Evolutionary conservation across 2,113 vertebrate genomes (phyloP).

Genomic region (Hymenochirus boettgeri): DNA sequence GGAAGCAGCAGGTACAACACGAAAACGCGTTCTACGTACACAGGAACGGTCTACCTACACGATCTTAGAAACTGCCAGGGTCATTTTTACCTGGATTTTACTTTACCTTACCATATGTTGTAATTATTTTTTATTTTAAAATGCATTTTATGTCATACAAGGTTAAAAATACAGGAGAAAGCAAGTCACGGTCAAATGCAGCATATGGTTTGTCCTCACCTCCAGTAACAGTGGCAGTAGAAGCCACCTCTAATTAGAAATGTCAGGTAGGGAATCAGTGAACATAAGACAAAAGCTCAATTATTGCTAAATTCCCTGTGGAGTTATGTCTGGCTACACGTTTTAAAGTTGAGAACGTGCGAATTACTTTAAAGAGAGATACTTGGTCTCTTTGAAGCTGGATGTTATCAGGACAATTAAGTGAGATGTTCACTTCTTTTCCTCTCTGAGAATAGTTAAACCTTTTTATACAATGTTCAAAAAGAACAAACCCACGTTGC

Average conservation of each 20-base stretch:
- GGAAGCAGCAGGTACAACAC: too few relatives aligned
- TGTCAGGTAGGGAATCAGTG: conserved; percentile 41
- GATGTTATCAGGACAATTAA: conserved; percentile 29
- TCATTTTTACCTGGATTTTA: too few relatives aligned
- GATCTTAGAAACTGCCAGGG: too few relatives aligned
- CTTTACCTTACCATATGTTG: neutral
- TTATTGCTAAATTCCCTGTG: conserved; percentile 36
- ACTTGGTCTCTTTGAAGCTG: conserved; percentile 21
- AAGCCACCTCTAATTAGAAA: conserved; percentile 39
- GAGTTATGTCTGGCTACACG: conserved; percentile 39
- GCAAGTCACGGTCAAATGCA: neutral
- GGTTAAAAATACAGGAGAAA: neutral
- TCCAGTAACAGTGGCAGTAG: conserved; percentile 30
- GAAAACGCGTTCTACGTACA: too few relatives aligned
- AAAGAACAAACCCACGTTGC: too few relatives aligned
- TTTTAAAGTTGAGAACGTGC: conserved; percentile 34
- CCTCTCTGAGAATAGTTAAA: neutral
- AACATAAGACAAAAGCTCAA: conserved; percentile 36
- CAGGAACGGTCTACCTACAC: too few relatives aligned
- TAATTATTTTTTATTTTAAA: neutral
- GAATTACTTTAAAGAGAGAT: conserved; percentile 40
- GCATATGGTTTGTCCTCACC: conserved; percentile 33
- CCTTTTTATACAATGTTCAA: too few relatives aligned
- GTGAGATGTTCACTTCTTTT: conserved; percentile 34
- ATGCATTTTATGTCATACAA: neutral